These are phyloP conservation scores for Erebia epiphron DNA, from an alignment of 2,888 invertebrate genomes.

Conservation along the genomic window DNA sequence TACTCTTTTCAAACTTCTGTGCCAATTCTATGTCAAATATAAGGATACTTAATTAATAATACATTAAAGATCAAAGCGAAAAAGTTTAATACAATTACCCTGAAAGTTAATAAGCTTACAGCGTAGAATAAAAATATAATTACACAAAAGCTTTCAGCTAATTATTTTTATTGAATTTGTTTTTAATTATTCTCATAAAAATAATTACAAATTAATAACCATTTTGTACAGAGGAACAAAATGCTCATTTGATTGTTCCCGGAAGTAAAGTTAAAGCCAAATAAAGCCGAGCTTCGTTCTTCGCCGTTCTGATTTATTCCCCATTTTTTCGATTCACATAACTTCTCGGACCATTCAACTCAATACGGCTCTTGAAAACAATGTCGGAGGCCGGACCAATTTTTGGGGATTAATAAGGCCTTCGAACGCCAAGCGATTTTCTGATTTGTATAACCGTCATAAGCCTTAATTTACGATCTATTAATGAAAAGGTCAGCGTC, in stretches of 20 bases:
- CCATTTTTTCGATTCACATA: conserved; percentile 61
- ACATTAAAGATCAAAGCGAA: too few relatives aligned
- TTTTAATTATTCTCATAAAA: too few relatives aligned
- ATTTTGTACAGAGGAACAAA: conserved; percentile 4
- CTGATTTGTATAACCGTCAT: conserved; percentile 27
- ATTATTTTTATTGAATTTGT: too few relatives aligned
- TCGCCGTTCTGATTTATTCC: conserved; percentile 41
- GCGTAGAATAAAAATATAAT: background rate
- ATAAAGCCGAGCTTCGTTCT: conserved; percentile 28
- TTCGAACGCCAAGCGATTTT: conserved; percentile 19
- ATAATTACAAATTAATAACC: background rate
- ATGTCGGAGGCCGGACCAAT: conserved; percentile 46
- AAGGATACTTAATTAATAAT: too few relatives aligned
- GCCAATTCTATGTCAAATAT: too few relatives aligned
- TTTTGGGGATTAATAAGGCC: conserved; percentile 34
- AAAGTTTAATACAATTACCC: too few relatives aligned
- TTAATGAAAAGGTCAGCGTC: background rate
- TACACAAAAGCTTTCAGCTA: too few relatives aligned
- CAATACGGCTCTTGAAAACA: conserved; percentile 57
- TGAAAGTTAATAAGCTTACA: background rate
- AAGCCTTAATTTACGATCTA: conserved; percentile 42
- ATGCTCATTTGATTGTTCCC: conserved; percentile 46
- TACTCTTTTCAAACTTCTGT: too few relatives aligned
- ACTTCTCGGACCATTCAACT: conserved; percentile 59
- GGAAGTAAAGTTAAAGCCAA: conserved; percentile 34